These are phyloP conservation scores for Linyphia triangularis DNA, from an alignment of 2,888 invertebrate genomes.

Conservation along the genomic window DNA sequence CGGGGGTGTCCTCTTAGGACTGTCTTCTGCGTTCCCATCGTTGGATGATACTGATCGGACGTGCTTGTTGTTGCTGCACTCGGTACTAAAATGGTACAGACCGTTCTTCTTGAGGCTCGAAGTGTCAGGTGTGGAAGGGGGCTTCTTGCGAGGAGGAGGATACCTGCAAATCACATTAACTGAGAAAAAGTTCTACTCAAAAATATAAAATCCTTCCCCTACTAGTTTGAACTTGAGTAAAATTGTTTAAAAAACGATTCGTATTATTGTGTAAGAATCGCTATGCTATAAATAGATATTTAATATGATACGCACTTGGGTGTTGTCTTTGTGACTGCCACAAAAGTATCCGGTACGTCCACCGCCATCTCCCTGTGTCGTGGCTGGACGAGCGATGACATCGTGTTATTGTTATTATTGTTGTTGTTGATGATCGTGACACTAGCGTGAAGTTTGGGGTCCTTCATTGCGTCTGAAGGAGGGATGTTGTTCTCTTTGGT, in stretches of 20 bases:
- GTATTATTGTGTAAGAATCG: too few species aligned
- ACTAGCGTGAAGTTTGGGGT: slow-evolving; percentile 17
- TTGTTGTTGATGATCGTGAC: slow-evolving; percentile 33
- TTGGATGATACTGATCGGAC: slow-evolving; percentile 61
- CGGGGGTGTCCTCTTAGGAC: slow-evolving; percentile 47
- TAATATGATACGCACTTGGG: slow-evolving; percentile 88
- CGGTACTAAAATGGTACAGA: slow-evolving; percentile 57
- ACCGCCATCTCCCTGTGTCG: slow-evolving; percentile 98
- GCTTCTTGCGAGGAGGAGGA: slow-evolving; percentile 57
- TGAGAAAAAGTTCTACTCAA: too few species aligned
- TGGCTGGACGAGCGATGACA: neutral
- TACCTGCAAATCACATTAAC: too few species aligned
- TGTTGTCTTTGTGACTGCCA: slow-evolving; percentile 93
- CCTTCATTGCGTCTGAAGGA: slow-evolving; percentile 53
- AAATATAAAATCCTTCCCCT: too few species aligned
- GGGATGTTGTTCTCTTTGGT: neutral
- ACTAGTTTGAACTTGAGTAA: too few species aligned
- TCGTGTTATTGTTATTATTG: slow-evolving; percentile 13
- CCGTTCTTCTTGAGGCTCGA: slow-evolving; percentile 72
- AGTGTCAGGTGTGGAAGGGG: slow-evolving; percentile 25
- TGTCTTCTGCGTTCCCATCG: slow-evolving; percentile 10
- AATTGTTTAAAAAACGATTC: too few species aligned
- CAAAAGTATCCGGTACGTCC: slow-evolving; percentile 97
- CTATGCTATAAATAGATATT: too few species aligned
- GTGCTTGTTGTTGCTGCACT: neutral